phyloP scores from a whole-genome alignment of 2,888 invertebrate genomes.

The Erynnis tages region DNA sequence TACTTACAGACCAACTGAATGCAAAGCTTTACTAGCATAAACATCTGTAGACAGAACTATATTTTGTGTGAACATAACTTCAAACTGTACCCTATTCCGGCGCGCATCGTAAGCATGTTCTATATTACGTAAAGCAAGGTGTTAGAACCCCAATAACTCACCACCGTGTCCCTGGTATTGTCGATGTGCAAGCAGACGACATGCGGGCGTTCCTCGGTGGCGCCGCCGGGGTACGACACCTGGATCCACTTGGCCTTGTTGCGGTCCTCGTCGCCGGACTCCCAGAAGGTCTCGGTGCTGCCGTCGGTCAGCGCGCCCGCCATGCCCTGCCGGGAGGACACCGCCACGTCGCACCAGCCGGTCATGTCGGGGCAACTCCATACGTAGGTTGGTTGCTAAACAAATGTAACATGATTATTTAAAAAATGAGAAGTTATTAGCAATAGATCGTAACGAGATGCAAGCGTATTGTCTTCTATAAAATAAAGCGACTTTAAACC shows the following conservation, averaged over 20 bases:
- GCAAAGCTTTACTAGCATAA: too few relatives aligned
- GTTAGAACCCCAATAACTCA: slow-evolving; percentile 54
- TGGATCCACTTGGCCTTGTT: slow-evolving; percentile 95
- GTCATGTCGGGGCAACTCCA: slow-evolving; percentile 89
- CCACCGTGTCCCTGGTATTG: slow-evolving; percentile 95
- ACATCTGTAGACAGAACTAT: too few relatives aligned
- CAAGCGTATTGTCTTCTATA: too few relatives aligned
- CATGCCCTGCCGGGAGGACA: slow-evolving; percentile 97
- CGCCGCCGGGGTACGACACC: slow-evolving; percentile 63
- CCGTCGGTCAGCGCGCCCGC: slow-evolving; percentile 95
- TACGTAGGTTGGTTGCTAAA: slow-evolving; percentile 75
- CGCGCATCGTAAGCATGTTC: too few relatives aligned
- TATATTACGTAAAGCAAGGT: not conserved
- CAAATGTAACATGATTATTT: not conserved
- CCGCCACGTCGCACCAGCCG: slow-evolving; percentile 88
- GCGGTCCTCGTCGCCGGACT: slow-evolving; percentile 97
- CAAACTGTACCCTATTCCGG: too few relatives aligned
- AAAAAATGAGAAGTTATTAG: too few relatives aligned
- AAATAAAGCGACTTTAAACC: too few relatives aligned
- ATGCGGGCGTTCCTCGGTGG: slow-evolving; percentile 81
- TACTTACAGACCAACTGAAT: too few relatives aligned
- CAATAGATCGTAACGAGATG: too few relatives aligned
- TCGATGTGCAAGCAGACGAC: slow-evolving; percentile 95
- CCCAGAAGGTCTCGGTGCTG: slow-evolving; percentile 99
- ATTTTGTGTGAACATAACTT: too few relatives aligned